Evolutionary conservation across 2,113 vertebrate genomes (phyloP).

Genomic region (Parus major): DNA sequence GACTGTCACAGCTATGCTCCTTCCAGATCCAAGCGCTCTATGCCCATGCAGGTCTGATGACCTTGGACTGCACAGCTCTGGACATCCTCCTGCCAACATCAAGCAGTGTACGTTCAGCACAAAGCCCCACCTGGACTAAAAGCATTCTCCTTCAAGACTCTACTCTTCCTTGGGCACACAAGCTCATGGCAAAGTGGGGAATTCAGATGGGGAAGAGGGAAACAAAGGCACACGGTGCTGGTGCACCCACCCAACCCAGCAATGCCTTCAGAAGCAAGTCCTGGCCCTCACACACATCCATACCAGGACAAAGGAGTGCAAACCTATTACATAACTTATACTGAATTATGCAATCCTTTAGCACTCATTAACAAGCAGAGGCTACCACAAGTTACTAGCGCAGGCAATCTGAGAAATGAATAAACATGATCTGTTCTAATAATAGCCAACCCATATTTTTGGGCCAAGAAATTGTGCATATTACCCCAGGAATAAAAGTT

Average conservation of each 20-base stretch:
- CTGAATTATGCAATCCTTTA: neutral
- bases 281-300: neutral
- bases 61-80: neutral
- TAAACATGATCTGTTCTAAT: neutral
- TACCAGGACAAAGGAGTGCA: neutral
- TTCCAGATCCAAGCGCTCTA: neutral
- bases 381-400: neutral
- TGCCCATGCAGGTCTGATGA: neutral
- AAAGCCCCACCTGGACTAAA: neutral
- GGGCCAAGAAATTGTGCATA: neutral
- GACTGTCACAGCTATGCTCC: neutral
- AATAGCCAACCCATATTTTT: neutral
- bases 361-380: neutral
- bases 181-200: neutral
- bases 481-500: neutral
- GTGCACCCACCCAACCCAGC: fast-evolving
- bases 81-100: neutral
- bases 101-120: neutral
- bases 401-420: neutral
- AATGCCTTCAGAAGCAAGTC: neutral
- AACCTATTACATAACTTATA: neutral
- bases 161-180: neutral
- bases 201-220: neutral
- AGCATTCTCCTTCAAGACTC: neutral
- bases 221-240: fast-evolving